Percentiles rank a stretch among this genome's conserved stretches.
Evolutionary conservation across 2,113 vertebrate genomes (phyloP).

Genomic region (Dasyornis broadbenti): DNA sequence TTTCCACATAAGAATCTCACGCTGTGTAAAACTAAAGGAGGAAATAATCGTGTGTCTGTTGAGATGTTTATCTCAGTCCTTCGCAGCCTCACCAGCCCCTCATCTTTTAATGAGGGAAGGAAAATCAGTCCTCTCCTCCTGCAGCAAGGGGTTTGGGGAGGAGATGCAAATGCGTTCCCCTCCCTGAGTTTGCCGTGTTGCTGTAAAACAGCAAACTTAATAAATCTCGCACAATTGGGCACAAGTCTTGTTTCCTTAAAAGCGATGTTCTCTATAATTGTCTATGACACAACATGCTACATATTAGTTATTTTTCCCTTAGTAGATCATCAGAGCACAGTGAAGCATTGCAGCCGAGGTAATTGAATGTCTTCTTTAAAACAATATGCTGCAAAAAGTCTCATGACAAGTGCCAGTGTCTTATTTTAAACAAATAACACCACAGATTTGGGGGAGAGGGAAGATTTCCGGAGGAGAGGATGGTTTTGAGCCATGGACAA

Average conservation of each 20-base stretch:
- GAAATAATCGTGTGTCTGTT: slow-evolving; percentile 36
- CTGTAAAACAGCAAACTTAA: slow-evolving; percentile 44
- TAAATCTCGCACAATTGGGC: slow-evolving; percentile 56
- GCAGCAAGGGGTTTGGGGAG: background rate
- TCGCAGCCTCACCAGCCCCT: background rate
- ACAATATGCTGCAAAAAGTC: slow-evolving; percentile 30
- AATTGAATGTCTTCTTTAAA: slow-evolving; percentile 62
- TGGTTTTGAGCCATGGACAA: background rate
- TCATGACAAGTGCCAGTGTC: slow-evolving; percentile 19
- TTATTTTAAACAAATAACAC: background rate
- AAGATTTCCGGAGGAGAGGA: background rate
- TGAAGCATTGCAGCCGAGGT: slow-evolving; percentile 35
- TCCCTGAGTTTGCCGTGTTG: slow-evolving; percentile 33
- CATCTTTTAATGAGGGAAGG: slow-evolving; percentile 22
- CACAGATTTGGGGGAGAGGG: fast-evolving
- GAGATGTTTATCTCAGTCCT: slow-evolving; percentile 43
- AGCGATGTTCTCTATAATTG: slow-evolving; percentile 64
- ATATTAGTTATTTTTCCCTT: slow-evolving; percentile 54
- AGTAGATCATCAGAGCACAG: slow-evolving; percentile 59
- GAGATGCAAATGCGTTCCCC: slow-evolving; percentile 1
- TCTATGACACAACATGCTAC: slow-evolving; percentile 52
- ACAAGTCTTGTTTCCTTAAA: slow-evolving; percentile 61
- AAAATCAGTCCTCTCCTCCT: background rate
- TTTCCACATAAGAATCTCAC: slow-evolving; percentile 40
- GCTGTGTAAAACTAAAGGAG: slow-evolving; percentile 51